phyloP scores from a whole-genome alignment of 2,113 vertebrate species.

The Sigmodon hispidus region DNA sequence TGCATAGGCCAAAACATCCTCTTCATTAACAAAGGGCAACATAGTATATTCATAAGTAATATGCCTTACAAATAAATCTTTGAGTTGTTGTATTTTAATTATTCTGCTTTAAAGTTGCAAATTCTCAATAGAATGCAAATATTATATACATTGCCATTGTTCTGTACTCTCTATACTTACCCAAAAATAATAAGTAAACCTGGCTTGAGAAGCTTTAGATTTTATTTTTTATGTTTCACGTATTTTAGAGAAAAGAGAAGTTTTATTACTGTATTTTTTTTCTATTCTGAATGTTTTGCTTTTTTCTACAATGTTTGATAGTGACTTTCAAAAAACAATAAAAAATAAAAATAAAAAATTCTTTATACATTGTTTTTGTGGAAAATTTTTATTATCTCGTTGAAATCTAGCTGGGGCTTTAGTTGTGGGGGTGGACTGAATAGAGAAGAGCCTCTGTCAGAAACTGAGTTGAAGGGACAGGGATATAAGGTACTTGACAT shows the following conservation, averaged over 20 bases:
- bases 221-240: too few species aligned
- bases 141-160: not conserved
- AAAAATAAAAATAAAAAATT: too few species aligned
- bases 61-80: not conserved
- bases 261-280: too few species aligned
- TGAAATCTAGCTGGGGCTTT: not conserved
- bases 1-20: too few species aligned
- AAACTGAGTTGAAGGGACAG: not conserved
- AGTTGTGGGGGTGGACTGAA: too few species aligned
- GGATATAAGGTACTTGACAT: not conserved
- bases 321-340: too few species aligned
- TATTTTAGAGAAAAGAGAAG: too few species aligned
- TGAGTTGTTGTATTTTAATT: slow-evolving; percentile 22
- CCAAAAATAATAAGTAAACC: not conserved
- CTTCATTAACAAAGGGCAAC: too few species aligned
- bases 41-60: too few species aligned
- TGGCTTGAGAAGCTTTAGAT: too few species aligned
- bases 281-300: too few species aligned
- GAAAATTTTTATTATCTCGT: not conserved
- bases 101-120: not conserved
- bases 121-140: not conserved
- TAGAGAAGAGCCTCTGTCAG: not conserved
- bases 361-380: not conserved
- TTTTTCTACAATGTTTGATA: too few species aligned
- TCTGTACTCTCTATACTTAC: not conserved